Evolutionary conservation across 2,797 vertebrate species (phyloP).

Genomic region (Bryconaethiops microstoma): DNA sequence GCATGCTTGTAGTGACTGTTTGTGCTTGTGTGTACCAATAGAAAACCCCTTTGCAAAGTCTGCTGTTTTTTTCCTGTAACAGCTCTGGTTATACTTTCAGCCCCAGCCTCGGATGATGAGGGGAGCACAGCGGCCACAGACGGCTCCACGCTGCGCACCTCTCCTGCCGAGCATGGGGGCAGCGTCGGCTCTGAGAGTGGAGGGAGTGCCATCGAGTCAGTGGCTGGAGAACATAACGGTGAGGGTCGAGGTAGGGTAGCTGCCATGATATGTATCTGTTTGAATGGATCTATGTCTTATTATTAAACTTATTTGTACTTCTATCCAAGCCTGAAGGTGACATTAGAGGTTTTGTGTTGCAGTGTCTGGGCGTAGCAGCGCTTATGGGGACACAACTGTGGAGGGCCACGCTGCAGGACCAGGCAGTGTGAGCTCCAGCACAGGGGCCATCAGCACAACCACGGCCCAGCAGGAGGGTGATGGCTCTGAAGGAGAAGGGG

Average conservation of each 20-base stretch:
- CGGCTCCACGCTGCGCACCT: slow-evolving; percentile 95
- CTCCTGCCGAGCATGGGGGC: slow-evolving; percentile 96
- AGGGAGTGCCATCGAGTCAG: slow-evolving; percentile 95
- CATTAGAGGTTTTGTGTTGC: slow-evolving; percentile 27
- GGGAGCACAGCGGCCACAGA: slow-evolving; percentile 98
- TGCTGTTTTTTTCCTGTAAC: slow-evolving; percentile 92
- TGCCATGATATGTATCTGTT: neutral
- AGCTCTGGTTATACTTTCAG: slow-evolving; percentile 97
- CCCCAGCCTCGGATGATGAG: slow-evolving; percentile 98
- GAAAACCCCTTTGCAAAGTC: slow-evolving; percentile 64
- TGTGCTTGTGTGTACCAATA: slow-evolving; percentile 34
- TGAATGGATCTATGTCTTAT: neutral
- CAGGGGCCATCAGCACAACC: slow-evolving; percentile 95
- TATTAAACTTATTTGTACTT: neutral
- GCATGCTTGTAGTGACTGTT: slow-evolving; percentile 9
- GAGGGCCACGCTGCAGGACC: slow-evolving; percentile 94
- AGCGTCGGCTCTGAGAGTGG: slow-evolving; percentile 98
- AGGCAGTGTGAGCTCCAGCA: slow-evolving; percentile 97
- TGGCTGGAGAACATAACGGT: slow-evolving; percentile 98
- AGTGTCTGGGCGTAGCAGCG: slow-evolving; percentile 97
- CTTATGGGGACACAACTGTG: slow-evolving; percentile 90
- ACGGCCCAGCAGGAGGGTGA: slow-evolving; percentile 98
- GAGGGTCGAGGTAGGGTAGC: slow-evolving; percentile 56
- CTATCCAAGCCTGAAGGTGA: neutral
- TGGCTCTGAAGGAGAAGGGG: slow-evolving; percentile 93